Evolutionary conservation across 2,113 vertebrate genomes (phyloP).

Genomic region (Istiophorus platypterus): DNA sequence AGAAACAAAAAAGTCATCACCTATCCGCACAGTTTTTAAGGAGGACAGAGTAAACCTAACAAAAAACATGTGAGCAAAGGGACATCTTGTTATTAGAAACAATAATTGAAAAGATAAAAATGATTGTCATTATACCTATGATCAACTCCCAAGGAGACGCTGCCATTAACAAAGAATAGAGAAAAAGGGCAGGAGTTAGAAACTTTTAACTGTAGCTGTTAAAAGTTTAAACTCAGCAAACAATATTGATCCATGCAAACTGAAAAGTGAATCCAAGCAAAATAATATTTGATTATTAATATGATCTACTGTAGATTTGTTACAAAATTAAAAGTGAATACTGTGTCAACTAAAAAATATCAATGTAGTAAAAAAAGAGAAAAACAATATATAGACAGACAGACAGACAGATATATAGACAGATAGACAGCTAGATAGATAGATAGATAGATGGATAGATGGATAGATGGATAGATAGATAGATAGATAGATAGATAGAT

Average conservation of each 20-base stretch:
- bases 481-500: too few species aligned
- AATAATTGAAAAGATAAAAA: conserved; percentile 19
- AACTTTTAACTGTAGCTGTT: conserved; percentile 52
- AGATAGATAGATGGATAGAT: too few species aligned
- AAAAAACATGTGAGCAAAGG: not conserved
- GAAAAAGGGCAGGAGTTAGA: conserved; percentile 58
- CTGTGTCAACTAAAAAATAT: too few species aligned
- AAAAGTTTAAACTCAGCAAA: conserved; percentile 57
- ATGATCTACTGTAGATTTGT: not conserved
- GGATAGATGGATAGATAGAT: too few species aligned
- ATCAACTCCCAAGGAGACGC: conserved; percentile 92
- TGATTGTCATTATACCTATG: conserved; percentile 90
- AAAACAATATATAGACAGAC: too few species aligned
- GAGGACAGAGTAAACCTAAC: not conserved
- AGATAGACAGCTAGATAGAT: too few species aligned
- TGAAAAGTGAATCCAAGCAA: conserved; percentile 33
- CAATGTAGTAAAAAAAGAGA: too few species aligned
- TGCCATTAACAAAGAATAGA: conserved; percentile 80
- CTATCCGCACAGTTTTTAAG: not conserved
- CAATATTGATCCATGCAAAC: conserved; percentile 28
- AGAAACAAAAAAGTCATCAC: conserved; percentile 10
- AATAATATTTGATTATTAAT: not conserved
- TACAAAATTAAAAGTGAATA: too few species aligned
- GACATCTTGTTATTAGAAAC: conserved; percentile 20
- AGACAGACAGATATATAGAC: too few species aligned